Base-by-base conservation (phyloP, 2,113 vertebrate species). In the Rhodinocichla rosea region DNA sequence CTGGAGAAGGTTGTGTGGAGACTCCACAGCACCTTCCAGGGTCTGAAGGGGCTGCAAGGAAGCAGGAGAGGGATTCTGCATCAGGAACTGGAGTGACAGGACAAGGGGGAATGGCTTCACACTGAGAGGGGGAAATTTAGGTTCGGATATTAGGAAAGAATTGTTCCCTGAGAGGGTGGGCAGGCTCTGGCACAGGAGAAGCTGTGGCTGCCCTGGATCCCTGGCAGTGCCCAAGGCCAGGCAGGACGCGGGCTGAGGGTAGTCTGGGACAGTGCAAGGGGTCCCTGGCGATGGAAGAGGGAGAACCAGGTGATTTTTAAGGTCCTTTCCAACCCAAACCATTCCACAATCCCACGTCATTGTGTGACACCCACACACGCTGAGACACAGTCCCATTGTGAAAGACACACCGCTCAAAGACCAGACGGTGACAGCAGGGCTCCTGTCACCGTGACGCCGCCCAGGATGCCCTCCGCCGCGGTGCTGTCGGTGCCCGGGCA, bases 251-350 rank as follows among this genome's bases (percentile, higher is more conserved):
- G 27, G 45, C 27, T 76, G 5, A 5, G 28, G 63, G n/a, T 49
- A 14, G 0, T n/a, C n/a, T 40, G 40, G 40, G 11, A 0, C 0
- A 42, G 27, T 11, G 6, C 33, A 4, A 73, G 3, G 2, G 9
- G 12, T 50, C 42, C 32, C 67, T 49, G 50, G 3, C 21, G 2
- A 33, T 9, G 44, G 44, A 19, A 52, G 7, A 4, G 32, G 3
- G 0, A 4, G 11, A 32, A 42, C 35, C 12, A 14, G 11, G 11
- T 3, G 9, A 18, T 8, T 10, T 42, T 42, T 16, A 13, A 19
- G 3, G 4, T 16, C 59, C 32, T 12, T 50, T 19, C 26, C 67
- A 63, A 15, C 30, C 21, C 35, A 59, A 63, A 18, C 49, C 30
- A 57, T 19, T 10, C 26, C 39, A 20, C 0, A 1, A 18, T 22